Percentiles rank a stretch among this genome's conserved stretches.
phyloP scores from a whole-genome alignment of 1,140 invertebrate genomes.

The Drosophila miranda region DNA sequence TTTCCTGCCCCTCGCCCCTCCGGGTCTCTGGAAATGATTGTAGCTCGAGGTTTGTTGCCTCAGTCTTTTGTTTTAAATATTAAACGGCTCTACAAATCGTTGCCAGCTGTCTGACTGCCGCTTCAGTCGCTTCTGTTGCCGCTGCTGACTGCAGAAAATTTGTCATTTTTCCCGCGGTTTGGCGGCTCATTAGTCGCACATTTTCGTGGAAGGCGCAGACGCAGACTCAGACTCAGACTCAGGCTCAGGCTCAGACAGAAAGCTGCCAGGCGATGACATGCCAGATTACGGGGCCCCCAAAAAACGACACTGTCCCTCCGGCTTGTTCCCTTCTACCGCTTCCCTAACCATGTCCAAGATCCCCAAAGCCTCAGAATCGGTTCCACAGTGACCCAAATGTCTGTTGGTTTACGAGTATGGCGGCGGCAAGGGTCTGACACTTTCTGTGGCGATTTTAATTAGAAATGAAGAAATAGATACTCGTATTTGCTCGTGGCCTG shows the following conservation, averaged over 20 bases:
- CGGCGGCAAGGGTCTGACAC: slow-evolving; percentile 64
- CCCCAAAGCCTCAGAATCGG: slow-evolving; percentile 17
- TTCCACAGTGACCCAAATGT: slow-evolving; percentile 61
- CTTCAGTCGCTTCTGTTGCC: slow-evolving; percentile 6
- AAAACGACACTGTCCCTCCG: slow-evolving; percentile 57
- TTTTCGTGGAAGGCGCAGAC: slow-evolving; percentile 67
- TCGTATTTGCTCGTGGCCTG: background rate
- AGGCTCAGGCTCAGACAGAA: slow-evolving; percentile 53
- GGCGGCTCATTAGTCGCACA: slow-evolving; percentile 78
- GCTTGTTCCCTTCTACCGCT: background rate
- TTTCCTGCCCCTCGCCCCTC: background rate
- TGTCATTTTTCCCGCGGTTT: slow-evolving; percentile 80
- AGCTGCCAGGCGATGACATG: slow-evolving; percentile 77
- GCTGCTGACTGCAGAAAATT: slow-evolving; percentile 57
- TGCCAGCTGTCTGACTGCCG: slow-evolving; percentile 33
- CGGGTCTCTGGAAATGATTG: slow-evolving; percentile 40
- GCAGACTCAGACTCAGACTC: too few relatives aligned
- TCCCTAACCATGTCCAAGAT: slow-evolving; percentile 16
- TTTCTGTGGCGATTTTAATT: slow-evolving; percentile 78
- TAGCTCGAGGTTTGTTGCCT: slow-evolving; percentile 50
- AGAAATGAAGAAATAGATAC: slow-evolving; percentile 42
- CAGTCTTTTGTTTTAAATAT: slow-evolving; percentile 80
- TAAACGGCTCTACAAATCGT: slow-evolving; percentile 75
- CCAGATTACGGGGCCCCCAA: slow-evolving; percentile 55
- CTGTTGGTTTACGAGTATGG: slow-evolving; percentile 22